Evolutionary conservation across 2,113 vertebrate genomes (phyloP).

Genomic region (Paracanthobrama guichenoti): DNA sequence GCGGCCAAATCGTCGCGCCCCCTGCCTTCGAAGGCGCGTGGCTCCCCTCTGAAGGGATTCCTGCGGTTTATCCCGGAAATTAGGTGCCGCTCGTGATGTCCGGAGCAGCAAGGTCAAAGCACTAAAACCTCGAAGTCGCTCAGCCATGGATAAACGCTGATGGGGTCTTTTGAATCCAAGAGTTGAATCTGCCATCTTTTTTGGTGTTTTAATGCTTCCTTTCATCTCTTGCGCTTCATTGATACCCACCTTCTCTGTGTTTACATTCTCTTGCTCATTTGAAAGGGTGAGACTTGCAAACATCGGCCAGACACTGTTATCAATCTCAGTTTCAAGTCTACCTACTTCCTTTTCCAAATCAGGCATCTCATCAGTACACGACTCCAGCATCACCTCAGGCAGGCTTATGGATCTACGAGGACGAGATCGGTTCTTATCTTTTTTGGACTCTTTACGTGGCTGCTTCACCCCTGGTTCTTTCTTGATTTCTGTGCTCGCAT

Average conservation of each 20-base stretch:
- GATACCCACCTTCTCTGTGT: neutral
- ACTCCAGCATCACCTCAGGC: conserved; percentile 55
- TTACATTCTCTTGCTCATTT: neutral
- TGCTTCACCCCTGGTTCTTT: neutral
- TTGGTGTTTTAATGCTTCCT: neutral
- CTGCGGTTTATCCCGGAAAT: conserved; percentile 13
- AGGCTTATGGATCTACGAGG: conserved; percentile 63
- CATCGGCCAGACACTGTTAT: conserved; percentile 5
- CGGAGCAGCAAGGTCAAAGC: conserved; percentile 48
- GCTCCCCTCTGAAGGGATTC: conserved; percentile 27
- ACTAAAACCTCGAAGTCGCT: conserved; percentile 54
- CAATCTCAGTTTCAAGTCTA: neutral
- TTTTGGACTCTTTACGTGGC: neutral
- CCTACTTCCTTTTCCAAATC: conserved; percentile 23
- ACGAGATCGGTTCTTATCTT: conserved; percentile 28
- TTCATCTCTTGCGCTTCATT: conserved; percentile 19
- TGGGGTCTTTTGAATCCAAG: conserved; percentile 39
- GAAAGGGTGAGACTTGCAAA: conserved; percentile 15
- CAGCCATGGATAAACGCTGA: conserved; percentile 53
- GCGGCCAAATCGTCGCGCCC: conserved; percentile 58
- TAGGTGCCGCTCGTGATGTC: conserved; percentile 28
- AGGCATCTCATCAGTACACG: neutral
- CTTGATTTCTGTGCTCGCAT: too few species aligned
- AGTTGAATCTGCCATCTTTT: neutral
- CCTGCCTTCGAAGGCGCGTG: conserved; percentile 54